A percentile compares a stretch with the other conserved stretches of the same genome.
These are phyloP conservation scores for Piliocolobus tephrosceles DNA, from an alignment of 2,113 vertebrate genomes.

Conservation along the genomic window DNA sequence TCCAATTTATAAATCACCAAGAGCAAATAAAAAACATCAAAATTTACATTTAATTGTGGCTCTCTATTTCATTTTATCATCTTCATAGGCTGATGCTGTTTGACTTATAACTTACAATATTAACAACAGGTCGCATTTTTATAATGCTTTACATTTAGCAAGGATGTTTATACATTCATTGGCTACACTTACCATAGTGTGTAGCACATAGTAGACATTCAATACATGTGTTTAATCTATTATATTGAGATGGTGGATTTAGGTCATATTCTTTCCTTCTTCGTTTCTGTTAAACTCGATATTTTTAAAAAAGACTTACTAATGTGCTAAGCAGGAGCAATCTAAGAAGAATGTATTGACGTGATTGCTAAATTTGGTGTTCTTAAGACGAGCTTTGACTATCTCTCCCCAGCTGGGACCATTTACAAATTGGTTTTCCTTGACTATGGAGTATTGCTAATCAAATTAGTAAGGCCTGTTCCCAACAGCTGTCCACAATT, in stretches of 20 bases:
- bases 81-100: neutral
- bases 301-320: neutral
- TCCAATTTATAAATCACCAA: neutral
- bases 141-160: neutral
- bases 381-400: neutral
- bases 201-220: neutral
- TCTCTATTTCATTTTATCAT: neutral
- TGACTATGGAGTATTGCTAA: neutral
- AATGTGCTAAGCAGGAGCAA: neutral
- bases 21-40: neutral
- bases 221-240: neutral
- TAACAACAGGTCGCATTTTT: neutral
- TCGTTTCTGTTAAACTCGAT: neutral
- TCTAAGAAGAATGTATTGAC: neutral
- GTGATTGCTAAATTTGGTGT: slow-evolving; percentile 23
- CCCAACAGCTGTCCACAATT: neutral
- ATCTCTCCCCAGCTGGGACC: neutral
- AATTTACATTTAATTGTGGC: neutral
- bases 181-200: neutral
- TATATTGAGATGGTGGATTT: slow-evolving; percentile 10
- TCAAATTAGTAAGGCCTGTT: neutral
- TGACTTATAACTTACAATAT: neutral
- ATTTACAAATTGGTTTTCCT: slow-evolving; percentile 42
- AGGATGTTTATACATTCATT: neutral
- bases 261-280: neutral